These are phyloP conservation scores for Poeciliopsis prolifica DNA, from an alignment of 2,113 vertebrate genomes.

Conservation along the genomic window DNA sequence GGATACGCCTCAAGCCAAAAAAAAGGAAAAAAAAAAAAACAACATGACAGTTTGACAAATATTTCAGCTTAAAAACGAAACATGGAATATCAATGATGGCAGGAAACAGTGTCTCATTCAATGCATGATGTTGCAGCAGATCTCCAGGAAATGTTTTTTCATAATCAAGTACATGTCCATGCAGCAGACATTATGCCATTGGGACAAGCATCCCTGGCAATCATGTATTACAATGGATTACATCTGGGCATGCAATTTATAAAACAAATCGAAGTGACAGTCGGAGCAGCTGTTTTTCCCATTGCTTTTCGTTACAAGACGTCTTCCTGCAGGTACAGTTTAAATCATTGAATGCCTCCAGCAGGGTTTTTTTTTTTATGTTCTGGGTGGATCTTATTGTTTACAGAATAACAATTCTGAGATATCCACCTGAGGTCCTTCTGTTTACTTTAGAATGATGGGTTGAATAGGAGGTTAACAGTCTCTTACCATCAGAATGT, in stretches of 20 bases:
- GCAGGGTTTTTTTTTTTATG: slow-evolving; percentile 9
- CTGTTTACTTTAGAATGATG: slow-evolving; percentile 40
- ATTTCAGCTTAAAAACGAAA: slow-evolving; percentile 20
- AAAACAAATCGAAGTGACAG: slow-evolving; percentile 31
- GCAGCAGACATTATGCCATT: slow-evolving; percentile 19
- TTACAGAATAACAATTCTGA: slow-evolving; percentile 51
- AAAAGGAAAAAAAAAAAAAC: background rate
- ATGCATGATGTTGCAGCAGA: slow-evolving; percentile 7
- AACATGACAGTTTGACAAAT: slow-evolving; percentile 44
- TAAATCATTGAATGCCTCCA: slow-evolving; percentile 49
- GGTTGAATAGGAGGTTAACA: background rate
- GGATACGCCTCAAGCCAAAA: slow-evolving; percentile 21
- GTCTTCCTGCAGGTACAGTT: slow-evolving; percentile 19
- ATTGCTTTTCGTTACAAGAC: slow-evolving; percentile 17
- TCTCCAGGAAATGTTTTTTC: slow-evolving; percentile 35
- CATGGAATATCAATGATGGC: slow-evolving; percentile 21
- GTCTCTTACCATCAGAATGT: no score
- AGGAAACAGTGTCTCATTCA: slow-evolving; percentile 25
- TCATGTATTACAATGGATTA: slow-evolving; percentile 43
- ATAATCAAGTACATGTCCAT: slow-evolving; percentile 12
- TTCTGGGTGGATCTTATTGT: slow-evolving; percentile 46
- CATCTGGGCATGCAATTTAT: slow-evolving; percentile 45
- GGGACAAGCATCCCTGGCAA: slow-evolving; percentile 21
- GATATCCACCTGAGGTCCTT: slow-evolving; percentile 62
- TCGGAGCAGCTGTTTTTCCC: slow-evolving; percentile 34